phyloP scores from a whole-genome alignment of 2,113 vertebrate species.

The Actinemys pallida region DNA sequence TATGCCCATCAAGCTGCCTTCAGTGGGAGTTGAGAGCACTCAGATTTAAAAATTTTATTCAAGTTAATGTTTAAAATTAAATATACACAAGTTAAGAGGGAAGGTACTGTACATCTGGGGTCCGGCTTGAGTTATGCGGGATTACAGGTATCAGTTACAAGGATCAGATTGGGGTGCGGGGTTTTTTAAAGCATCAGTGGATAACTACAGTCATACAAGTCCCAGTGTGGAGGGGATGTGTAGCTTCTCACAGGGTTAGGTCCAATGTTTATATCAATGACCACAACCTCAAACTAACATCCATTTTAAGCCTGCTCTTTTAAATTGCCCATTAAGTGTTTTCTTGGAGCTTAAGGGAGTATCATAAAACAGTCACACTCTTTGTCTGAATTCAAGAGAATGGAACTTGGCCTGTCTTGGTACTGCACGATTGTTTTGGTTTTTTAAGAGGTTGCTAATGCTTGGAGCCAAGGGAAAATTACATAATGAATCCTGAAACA shows the following conservation, averaged over 20 bases:
- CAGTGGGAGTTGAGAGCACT: not conserved
- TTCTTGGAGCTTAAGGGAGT: constrained; percentile 44
- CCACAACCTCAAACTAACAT: not conserved
- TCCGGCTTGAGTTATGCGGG: too few relatives aligned
- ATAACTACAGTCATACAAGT: not conserved
- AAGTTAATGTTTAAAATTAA: too few relatives aligned
- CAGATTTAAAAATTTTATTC: not conserved
- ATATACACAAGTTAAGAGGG: too few relatives aligned
- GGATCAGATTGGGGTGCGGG: too few relatives aligned
- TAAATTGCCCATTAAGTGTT: constrained; percentile 44
- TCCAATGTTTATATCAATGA: not conserved
- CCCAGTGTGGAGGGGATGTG: not conserved
- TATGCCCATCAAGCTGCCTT: not conserved
- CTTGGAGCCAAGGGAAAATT: not conserved
- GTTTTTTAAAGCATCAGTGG: too few relatives aligned
- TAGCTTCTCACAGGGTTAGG: not conserved
- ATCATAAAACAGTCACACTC: not conserved
- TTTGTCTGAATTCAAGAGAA: not conserved
- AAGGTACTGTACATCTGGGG: too few relatives aligned
- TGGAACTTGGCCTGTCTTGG: not conserved
- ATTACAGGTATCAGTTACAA: too few relatives aligned
- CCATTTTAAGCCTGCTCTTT: constrained; percentile 64
- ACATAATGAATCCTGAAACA: not conserved
- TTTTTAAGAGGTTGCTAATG: constrained; percentile 15
- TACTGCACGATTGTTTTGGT: not conserved